phyloP scores from a whole-genome alignment of 2,113 vertebrate species.

The Steatornis caripensis region DNA sequence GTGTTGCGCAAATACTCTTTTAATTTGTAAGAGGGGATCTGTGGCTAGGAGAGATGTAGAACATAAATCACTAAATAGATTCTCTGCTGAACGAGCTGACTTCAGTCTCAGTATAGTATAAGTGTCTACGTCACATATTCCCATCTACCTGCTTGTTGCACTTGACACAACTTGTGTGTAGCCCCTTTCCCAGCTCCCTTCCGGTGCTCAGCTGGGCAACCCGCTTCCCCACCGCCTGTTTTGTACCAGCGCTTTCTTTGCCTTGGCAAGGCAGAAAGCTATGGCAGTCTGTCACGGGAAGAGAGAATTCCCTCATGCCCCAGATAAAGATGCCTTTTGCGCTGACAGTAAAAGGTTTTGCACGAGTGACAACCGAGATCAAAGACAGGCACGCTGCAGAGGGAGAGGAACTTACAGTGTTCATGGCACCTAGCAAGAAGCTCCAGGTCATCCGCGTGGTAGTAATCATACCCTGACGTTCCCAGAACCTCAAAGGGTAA shows the following conservation, averaged over 20 bases:
- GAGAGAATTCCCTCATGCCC: not conserved
- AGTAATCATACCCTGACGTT: slow-evolving; percentile 89
- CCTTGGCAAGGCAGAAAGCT: not conserved
- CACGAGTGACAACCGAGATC: not conserved
- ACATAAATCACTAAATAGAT: not conserved
- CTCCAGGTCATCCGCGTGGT: slow-evolving; percentile 88
- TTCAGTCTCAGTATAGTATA: not conserved
- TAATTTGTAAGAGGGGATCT: not conserved
- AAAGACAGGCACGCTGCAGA: not conserved
- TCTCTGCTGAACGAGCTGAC: not conserved
- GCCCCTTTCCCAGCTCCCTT: not conserved
- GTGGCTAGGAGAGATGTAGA: not conserved
- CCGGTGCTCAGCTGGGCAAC: not conserved
- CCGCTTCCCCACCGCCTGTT: accelerated
- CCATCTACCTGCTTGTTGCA: not conserved
- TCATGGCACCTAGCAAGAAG: slow-evolving; percentile 88
- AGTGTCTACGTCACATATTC: not conserved
- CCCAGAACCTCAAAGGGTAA: slow-evolving; percentile 90
- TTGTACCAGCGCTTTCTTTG: not conserved
- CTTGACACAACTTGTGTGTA: not conserved
- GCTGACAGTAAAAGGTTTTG: not conserved
- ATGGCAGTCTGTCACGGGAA: not conserved
- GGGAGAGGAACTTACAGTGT: slow-evolving; percentile 76
- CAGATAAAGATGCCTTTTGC: not conserved
- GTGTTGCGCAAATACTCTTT: not conserved